Conservation (phyloP, 2,797 vertebrate genomes). For the Pangasius krempfi region DNA sequence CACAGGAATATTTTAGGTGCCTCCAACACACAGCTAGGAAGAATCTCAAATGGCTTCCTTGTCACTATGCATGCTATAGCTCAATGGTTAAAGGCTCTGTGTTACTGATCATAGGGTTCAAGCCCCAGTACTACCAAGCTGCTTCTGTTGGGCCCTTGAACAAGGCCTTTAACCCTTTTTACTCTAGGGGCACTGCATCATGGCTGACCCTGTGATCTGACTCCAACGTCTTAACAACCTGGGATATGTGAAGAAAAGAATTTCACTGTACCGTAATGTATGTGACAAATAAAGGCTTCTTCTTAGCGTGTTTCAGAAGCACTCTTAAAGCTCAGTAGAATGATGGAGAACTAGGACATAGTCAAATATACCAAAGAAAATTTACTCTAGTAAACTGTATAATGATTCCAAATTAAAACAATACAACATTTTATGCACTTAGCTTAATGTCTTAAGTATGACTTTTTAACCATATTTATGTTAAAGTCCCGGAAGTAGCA, state of each 20-base stretch:
- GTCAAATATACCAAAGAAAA: neutral
- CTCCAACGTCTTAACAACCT: neutral
- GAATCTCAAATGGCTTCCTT: neutral
- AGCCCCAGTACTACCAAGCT: neutral
- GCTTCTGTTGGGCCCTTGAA: neutral
- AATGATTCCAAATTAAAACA: neutral
- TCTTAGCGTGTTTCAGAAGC: neutral
- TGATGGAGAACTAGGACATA: neutral
- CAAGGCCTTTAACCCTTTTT: neutral
- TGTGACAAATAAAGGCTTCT: neutral
- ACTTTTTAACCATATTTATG: neutral
- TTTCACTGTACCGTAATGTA: neutral
- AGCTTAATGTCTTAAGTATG: neutral
- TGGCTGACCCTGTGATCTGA: neutral
- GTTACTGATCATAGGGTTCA: neutral
- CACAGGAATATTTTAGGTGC: neutral
- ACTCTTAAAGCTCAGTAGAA: neutral
- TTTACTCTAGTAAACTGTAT: neutral
- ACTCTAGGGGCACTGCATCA: neutral
- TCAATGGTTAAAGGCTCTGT: neutral
- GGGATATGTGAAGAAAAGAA: neutral
- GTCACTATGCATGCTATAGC: neutral
- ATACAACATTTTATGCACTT: neutral
- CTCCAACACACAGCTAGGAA: neutral
- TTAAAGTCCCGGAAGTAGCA: too few relatives aligned